Conservation (phyloP, 2,113 vertebrate genomes). For the Mesoclemmys tuberculata region DNA sequence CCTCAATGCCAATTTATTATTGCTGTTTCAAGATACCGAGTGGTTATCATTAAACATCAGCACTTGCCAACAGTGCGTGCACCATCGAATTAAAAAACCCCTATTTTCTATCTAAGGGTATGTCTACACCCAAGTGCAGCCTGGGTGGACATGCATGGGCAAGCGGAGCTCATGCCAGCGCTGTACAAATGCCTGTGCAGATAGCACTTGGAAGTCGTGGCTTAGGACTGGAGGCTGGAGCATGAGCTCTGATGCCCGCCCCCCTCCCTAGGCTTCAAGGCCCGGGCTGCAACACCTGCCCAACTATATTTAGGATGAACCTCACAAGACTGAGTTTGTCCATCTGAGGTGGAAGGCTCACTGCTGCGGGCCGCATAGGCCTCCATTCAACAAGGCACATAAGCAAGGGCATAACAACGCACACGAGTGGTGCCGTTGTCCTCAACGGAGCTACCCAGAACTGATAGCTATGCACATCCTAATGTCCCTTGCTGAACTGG, state of each 20-base stretch:
- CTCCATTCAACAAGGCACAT: not conserved
- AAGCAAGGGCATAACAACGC: not conserved
- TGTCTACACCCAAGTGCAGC: not conserved
- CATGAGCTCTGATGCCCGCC: not conserved
- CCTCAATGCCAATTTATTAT: not conserved
- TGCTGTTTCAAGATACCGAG: not conserved
- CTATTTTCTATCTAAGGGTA: not conserved
- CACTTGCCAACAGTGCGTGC: constrained; percentile 1
- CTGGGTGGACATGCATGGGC: not conserved
- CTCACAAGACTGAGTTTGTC: not conserved
- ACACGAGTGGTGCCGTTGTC: not conserved
- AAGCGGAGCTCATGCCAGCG: not conserved
- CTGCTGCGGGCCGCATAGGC: not conserved
- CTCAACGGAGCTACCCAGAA: not conserved
- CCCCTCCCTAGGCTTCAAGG: not conserved
- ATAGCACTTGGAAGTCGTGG: not conserved
- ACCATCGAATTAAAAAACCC: not conserved
- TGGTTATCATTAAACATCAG: not conserved
- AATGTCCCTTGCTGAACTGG: accelerated
- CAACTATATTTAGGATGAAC: not conserved
- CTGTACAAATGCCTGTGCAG: not conserved
- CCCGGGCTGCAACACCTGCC: not conserved
- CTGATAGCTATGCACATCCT: not conserved
- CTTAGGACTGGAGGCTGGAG: not conserved
- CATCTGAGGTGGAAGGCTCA: not conserved